Percentiles rank a stretch among this genome's conserved stretches.
These are phyloP conservation scores for Hafferia zeledoni DNA, from an alignment of 2,797 vertebrate species.

Conservation along the genomic window DNA sequence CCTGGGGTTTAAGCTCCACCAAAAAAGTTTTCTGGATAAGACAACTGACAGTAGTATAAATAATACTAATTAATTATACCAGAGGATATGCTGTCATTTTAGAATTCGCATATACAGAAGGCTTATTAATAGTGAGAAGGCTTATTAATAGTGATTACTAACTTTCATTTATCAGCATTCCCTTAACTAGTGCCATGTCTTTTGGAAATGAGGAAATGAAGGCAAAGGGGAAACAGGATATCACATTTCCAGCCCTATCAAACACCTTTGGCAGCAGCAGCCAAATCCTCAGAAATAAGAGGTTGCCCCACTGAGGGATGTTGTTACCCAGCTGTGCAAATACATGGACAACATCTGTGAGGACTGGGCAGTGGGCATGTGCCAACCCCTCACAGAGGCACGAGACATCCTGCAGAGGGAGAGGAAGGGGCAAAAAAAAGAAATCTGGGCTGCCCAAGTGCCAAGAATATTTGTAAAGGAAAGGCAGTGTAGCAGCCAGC, in stretches of 20 bases:
- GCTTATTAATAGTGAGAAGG: background rate
- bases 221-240: background rate
- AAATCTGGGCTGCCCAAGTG: background rate
- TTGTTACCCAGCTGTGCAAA: background rate
- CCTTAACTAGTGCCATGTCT: background rate
- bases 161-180: background rate
- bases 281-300: background rate
- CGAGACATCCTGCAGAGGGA: background rate
- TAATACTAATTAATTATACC: constrained; percentile 18
- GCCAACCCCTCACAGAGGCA: background rate
- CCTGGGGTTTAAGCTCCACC: background rate
- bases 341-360: background rate
- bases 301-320: background rate
- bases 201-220: background rate
- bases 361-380: background rate
- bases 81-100: background rate
- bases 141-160: constrained; percentile 8
- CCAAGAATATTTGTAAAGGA: background rate
- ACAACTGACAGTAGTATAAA: background rate
- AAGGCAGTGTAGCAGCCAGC: background rate
- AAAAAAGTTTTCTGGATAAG: background rate
- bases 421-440: background rate
- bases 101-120: constrained; percentile 18
- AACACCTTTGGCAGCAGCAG: background rate
- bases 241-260: background rate